These are phyloP conservation scores for Tylochromis polylepis DNA, from an alignment of 2,113 vertebrate genomes.

Conservation along the genomic window DNA sequence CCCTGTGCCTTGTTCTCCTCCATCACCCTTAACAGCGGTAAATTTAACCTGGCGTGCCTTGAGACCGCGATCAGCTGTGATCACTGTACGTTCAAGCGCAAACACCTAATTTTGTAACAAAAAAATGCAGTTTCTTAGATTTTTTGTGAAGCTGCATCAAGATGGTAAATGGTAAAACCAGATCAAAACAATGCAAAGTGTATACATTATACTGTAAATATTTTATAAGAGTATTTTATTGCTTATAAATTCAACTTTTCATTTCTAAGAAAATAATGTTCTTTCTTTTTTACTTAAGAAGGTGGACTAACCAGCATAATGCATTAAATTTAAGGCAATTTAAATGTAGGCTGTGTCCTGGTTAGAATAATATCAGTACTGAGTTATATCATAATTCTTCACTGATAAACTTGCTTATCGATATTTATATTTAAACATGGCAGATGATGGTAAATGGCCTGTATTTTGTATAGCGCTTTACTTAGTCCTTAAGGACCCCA, in stretches of 20 bases:
- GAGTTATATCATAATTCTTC: not conserved
- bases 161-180: not conserved
- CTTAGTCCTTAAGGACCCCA: too few species aligned
- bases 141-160: not conserved
- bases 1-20: not conserved
- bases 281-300: not conserved
- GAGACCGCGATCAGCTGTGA: not conserved
- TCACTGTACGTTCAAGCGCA: not conserved
- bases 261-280: not conserved
- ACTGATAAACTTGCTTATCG: not conserved
- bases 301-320: too few species aligned
- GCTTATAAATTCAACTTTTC: not conserved
- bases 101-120: not conserved
- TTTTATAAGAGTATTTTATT: not conserved
- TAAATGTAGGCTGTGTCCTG: rapidly evolving
- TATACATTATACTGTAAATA: not conserved
- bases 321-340: not conserved
- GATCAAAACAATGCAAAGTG: not conserved
- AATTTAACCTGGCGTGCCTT: not conserved
- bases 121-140: not conserved
- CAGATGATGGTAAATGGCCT: too few species aligned
- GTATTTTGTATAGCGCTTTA: too few species aligned
- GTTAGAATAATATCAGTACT: not conserved
- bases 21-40: not conserved
- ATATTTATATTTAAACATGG: not conserved